Conservation (phyloP, 2,797 vertebrate genomes). For the Neopelma chrysocephalum region DNA sequence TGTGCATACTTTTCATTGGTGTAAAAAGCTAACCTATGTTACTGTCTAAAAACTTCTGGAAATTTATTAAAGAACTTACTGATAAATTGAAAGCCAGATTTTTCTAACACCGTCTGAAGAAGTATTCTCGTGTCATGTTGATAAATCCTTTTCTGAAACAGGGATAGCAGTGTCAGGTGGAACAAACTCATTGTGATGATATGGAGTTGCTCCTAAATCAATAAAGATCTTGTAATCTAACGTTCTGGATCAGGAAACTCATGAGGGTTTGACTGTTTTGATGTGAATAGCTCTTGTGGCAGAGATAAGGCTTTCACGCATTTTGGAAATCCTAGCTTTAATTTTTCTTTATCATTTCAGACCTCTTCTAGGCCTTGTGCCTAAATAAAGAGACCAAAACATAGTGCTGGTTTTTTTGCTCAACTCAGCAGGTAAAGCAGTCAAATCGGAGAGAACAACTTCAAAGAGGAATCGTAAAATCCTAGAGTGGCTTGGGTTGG, state of each 20-base stretch:
- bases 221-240: background rate
- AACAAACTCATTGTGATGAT: background rate
- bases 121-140: background rate
- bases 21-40: background rate
- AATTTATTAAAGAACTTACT: background rate
- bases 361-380: background rate
- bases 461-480: background rate
- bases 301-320: background rate
- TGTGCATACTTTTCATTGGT: background rate
- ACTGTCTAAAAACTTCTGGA: background rate
- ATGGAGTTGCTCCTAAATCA: background rate
- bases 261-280: background rate
- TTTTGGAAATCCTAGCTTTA: background rate
- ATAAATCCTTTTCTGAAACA: background rate
- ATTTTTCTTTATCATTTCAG: background rate
- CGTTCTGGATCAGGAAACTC: background rate
- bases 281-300: background rate
- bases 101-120: background rate
- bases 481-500: background rate
- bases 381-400: background rate
- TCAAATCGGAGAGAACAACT: background rate
- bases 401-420: background rate
- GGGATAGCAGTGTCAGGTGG: background rate
- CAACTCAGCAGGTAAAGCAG: background rate
- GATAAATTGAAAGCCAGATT: background rate